These are phyloP conservation scores for Siniperca knerii DNA, from an alignment of 2,113 vertebrate genomes.

Conservation along the genomic window DNA sequence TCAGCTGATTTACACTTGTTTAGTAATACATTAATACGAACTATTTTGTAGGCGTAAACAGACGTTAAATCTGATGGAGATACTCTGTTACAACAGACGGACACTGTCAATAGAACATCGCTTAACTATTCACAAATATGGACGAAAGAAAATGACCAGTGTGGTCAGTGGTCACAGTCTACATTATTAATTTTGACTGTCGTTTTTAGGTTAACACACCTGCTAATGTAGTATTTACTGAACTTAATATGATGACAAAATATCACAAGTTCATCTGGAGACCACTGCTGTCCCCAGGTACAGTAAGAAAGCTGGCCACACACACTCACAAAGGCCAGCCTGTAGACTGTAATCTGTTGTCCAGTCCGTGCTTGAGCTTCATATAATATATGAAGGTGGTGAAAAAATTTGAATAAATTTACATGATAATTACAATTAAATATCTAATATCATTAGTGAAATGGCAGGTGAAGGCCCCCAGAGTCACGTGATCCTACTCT, in stretches of 20 bases:
- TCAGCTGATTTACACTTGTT: too few relatives aligned
- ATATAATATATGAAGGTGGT: background rate
- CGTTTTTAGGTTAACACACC: background rate
- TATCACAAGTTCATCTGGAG: background rate
- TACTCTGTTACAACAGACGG: background rate
- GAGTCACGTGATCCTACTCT: constrained; percentile 36
- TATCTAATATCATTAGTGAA: constrained; percentile 2
- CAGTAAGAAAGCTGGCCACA: background rate
- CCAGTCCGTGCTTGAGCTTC: background rate
- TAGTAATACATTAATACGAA: too few relatives aligned
- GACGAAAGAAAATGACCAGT: background rate
- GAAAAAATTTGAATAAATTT: background rate
- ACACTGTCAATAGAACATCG: too few relatives aligned
- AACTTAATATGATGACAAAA: background rate
- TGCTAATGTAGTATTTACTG: background rate
- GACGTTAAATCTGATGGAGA: background rate
- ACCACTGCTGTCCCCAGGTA: background rate
- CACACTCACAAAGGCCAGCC: background rate
- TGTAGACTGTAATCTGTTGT: background rate
- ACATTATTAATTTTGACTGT: background rate
- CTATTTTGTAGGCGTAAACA: background rate
- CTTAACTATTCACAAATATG: background rate
- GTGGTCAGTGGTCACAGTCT: background rate
- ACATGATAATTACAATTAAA: constrained; percentile 5
- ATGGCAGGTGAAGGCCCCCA: constrained; percentile 11